Base-by-base conservation (phyloP, 1,140 invertebrate genomes). In the Sogatella furcifera region DNA sequence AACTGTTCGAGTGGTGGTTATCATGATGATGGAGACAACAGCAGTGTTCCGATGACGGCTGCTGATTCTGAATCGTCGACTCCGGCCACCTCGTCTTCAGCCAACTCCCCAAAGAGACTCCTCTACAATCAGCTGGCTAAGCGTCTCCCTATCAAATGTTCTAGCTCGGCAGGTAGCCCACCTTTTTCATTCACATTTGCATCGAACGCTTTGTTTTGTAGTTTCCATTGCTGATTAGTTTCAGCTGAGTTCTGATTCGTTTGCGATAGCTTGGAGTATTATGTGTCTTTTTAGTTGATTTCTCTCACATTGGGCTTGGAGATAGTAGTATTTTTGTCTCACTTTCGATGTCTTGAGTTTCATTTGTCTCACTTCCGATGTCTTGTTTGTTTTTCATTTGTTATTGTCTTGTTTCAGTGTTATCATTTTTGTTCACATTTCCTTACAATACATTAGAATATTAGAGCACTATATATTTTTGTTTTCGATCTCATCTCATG, bases 81-180 rank as follows among this genome's bases (percentile, higher is more conserved):
- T 2, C 67, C 69, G 4, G 64, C 67, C 15, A 81, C 81, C 0
- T 79, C 80, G 22, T 83, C 81, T 1, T 83, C 81, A 65, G 78
- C 81, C 0, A 83, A 83, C 65, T 83, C 81, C 1, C 82, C 82
- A 0, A 84, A 84, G 72, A 71, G 81, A 34, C 72, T 82, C 24
- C 24, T 28, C 24, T 28, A 28, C 74, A 67, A 72, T 73, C 42
- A 72, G 76, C 57, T 69, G 73, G 76, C 64, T 66, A 75, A 64
- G 70, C 75, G 59, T 75, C 73, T 44, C 75, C 75, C 62, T 70
- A 69, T 77, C 66, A 72, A 80, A 69, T 76, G 34, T 10, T 38
- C 34, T 38, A 77, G 61, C 74, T 66, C 76, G 72, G 17, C 71
- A 76, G 70, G 76, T 72, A 65, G 52, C 15, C 5, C 41, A 31